These are phyloP conservation scores for Grammomys surdaster DNA, from an alignment of 2,113 vertebrate genomes.

Conservation along the genomic window DNA sequence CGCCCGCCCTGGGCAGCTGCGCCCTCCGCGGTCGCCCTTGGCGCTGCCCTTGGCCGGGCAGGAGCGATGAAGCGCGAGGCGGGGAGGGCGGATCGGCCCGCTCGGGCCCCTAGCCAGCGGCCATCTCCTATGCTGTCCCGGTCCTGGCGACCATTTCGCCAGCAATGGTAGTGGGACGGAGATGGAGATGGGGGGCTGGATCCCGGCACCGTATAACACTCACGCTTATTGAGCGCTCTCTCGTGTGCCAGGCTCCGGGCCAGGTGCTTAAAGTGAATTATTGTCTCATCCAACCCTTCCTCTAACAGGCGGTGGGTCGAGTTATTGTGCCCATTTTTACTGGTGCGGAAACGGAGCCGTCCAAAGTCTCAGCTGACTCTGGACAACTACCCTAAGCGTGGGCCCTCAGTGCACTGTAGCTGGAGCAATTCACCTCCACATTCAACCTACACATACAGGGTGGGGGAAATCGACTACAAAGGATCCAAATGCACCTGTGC, in stretches of 20 bases:
- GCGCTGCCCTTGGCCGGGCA: constrained; percentile 89
- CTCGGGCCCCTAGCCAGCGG: background rate
- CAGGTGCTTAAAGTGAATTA: constrained; percentile 32
- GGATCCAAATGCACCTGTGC: too few relatives aligned
- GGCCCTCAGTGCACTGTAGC: background rate
- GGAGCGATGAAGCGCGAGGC: background rate
- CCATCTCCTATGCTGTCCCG: background rate
- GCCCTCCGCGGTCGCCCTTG: constrained; percentile 91
- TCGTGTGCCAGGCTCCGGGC: constrained; percentile 36
- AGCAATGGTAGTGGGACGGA: background rate
- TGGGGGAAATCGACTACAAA: background rate
- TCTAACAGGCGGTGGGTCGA: background rate
- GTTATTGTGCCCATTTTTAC: constrained; percentile 11
- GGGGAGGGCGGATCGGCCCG: background rate
- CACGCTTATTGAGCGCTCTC: constrained; percentile 17
- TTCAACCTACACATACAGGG: background rate
- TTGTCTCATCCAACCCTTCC: background rate
- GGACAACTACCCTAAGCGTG: background rate
- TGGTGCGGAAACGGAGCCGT: background rate
- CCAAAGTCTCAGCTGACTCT: background rate
- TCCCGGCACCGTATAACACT: background rate
- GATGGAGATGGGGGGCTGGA: background rate
- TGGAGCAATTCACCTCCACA: too few relatives aligned
- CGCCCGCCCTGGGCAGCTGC: constrained; percentile 87
- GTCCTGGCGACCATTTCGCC: background rate